Conservation (phyloP, 1,140 invertebrate species). For the Triops longicaudatus region DNA sequence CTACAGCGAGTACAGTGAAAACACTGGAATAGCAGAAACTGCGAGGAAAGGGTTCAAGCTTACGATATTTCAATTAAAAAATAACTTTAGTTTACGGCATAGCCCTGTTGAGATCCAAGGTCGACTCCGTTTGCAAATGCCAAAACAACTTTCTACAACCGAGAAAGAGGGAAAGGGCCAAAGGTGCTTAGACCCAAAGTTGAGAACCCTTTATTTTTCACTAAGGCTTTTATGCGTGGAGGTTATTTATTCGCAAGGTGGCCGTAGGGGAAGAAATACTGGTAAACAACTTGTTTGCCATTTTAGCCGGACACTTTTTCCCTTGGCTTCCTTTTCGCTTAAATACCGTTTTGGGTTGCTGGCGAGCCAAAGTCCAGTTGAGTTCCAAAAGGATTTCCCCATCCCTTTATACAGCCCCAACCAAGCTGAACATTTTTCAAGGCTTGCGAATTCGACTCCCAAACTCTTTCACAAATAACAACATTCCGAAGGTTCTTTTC, state of each 20-base stretch:
- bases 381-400: neutral
- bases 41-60: too few species aligned
- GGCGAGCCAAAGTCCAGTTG: neutral
- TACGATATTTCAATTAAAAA: neutral
- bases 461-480: neutral
- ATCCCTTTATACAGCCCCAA: neutral
- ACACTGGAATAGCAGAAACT: too few species aligned
- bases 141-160: neutral
- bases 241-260: constrained; percentile 8
- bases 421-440: neutral
- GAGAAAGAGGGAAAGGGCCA: too few species aligned
- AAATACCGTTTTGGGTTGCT: neutral
- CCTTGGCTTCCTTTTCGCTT: neutral
- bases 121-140: neutral
- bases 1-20: too few species aligned
- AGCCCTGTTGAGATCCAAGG: neutral
- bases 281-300: constrained; percentile 8
- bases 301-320: constrained; percentile 15
- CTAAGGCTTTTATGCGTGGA: neutral
- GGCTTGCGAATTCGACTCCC: neutral
- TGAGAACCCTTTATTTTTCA: too few species aligned
- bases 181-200: too few species aligned
- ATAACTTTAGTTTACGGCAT: neutral
- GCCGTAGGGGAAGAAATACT: neutral
- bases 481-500: neutral